Percentiles rank a stretch among this genome's conserved stretches.
phyloP scores from a whole-genome alignment of 2,113 vertebrate genomes.

The Dendrocopos noguchii region DNA sequence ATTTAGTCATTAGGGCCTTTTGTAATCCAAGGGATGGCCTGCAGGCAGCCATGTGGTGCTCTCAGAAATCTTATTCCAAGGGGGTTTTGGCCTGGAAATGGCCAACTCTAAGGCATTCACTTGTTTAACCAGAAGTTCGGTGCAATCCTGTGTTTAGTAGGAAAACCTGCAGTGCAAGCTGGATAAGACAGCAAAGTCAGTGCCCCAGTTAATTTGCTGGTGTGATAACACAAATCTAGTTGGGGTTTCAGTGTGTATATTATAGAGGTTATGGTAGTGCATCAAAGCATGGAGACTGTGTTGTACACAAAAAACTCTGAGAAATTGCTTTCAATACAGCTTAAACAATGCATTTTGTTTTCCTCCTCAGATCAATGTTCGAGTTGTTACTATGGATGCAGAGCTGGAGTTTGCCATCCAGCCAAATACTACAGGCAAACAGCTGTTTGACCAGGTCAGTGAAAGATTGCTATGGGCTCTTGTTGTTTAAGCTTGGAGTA shows the following conservation, averaged over 20 bases:
- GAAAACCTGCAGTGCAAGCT: background rate
- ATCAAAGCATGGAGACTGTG: background rate
- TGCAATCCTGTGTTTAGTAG: background rate
- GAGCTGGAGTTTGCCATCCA: constrained; percentile 98
- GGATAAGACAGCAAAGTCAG: background rate
- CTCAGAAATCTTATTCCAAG: background rate
- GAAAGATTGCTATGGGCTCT: background rate
- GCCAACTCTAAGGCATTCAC: background rate
- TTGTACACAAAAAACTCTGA: background rate
- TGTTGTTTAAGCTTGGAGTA: background rate
- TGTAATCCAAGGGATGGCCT: constrained; percentile 31
- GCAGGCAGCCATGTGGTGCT: background rate
- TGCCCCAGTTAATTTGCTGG: background rate
- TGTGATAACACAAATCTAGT: background rate
- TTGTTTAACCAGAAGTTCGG: background rate
- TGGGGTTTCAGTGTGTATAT: background rate
- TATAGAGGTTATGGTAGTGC: background rate
- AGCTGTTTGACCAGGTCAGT: constrained; percentile 97
- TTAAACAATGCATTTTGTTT: constrained; percentile 50
- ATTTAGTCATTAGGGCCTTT: constrained; percentile 58
- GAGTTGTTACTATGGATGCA: constrained; percentile 95
- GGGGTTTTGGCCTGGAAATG: background rate
- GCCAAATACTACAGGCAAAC: constrained; percentile 93
- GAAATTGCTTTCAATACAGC: background rate
- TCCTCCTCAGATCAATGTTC: constrained; percentile 89